Conservation (phyloP, 2,113 vertebrate genomes). For the Butorides virescens region DNA sequence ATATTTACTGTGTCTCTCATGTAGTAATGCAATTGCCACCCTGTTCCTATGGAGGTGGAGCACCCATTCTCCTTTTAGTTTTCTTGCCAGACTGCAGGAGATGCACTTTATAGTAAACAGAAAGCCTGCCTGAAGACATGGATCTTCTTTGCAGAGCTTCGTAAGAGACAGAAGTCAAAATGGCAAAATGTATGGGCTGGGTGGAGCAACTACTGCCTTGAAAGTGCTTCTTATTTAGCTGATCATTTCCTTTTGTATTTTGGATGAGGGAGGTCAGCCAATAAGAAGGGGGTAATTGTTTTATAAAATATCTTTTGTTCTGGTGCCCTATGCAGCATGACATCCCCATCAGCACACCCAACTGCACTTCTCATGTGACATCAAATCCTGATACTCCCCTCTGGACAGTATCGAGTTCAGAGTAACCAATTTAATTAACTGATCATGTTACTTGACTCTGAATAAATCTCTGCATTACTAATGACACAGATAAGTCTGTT, state of each 20-base stretch:
- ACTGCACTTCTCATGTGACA: not conserved
- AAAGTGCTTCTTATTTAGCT: not conserved
- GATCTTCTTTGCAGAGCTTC: not conserved
- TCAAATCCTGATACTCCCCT: not conserved
- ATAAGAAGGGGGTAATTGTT: not conserved
- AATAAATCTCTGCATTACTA: constrained; percentile 2
- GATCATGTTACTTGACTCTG: not conserved
- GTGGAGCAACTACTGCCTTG: not conserved
- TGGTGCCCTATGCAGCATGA: not conserved
- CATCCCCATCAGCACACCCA: not conserved
- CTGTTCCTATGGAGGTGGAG: not conserved
- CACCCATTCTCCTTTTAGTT: not conserved
- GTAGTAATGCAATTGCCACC: not conserved
- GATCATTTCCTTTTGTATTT: not conserved
- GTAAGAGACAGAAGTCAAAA: not conserved
- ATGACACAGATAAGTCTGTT: not conserved
- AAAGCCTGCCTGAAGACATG: not conserved
- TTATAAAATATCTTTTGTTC: not conserved
- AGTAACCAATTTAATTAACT: not conserved
- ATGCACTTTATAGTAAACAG: not conserved
- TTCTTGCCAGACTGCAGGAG: not conserved
- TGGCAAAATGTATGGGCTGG: not conserved
- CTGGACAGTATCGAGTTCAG: not conserved
- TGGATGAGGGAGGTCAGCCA: not conserved
- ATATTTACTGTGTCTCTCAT: not conserved